Base-by-base conservation (phyloP, 2,888 invertebrate genomes). In the Atethmia centrago region DNA sequence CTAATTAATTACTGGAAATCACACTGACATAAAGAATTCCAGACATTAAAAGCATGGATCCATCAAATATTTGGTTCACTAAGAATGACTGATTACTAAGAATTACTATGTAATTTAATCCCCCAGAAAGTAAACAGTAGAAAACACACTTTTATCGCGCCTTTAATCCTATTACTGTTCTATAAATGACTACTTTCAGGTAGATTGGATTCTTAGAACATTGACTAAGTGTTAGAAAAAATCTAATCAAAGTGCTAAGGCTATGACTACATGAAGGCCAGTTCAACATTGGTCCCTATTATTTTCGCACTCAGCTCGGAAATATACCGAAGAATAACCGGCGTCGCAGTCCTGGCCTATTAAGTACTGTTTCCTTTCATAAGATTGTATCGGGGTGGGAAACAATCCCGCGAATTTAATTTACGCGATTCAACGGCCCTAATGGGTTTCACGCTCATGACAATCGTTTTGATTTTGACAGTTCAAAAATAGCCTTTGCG, bases 31-130 rank as follows among this genome's bases (percentile, higher is more conserved):
- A 73, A n/a, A n/a, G n/a, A n/a, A 62, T 69, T 71, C 19, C 47
- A 62, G 65, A 40, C 80, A 62, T 56, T 77, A 74, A 80, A 77
- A 80, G 81, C 74, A 66, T 42, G 62, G 75, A 78, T 78, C 81
- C 75, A 78, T 78, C 77, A 80, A 74, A 78, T 51, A 74, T 80
- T 75, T 78, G 77, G 81, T 47, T 80, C n/a, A n/a, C n/a, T n/a
- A n/a, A n/a, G 62, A 66, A 40, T 56, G 65, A 66, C 56, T 74
- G 49, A 74, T 74, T 65, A 47, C 40, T 63, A 65, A 74, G 28
- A 74, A 80, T 80, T 65, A 80, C 49, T 66, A 61, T 62, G 77
- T 80, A 74, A 80, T 74, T 56, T 28, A 66, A 80, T 74, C 56
- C 56, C 14, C 16, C 36, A 66, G 62, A 62, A 47, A 56, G 56